Base-by-base conservation (phyloP, 2,113 vertebrate species). In the Macquaria australasica region DNA sequence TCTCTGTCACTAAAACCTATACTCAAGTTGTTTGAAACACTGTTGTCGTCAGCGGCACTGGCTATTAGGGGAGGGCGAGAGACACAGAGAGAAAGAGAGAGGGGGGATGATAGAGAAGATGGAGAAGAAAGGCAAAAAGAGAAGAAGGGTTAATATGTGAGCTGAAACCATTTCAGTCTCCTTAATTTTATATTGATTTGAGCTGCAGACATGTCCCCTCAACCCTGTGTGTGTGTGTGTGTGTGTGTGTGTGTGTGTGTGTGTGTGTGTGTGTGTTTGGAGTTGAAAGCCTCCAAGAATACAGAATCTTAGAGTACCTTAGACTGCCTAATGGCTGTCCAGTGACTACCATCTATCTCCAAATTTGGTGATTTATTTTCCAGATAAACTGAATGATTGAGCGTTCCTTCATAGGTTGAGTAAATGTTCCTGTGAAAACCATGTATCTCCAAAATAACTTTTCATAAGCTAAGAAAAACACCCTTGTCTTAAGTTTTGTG, bases 181-280 rank as follows among this genome's bases (percentile, higher is more conserved):
- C 94, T 95, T 95, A 95, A 95, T 95, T 95, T 95, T 95, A 62
- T 95, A 95, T 96, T 94, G 95, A 96, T 96, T 88, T 58, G 75
- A 91, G 88, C 83, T 69, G 81, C 71, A 87, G 87, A 83, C 80
- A 80, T 79, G 81, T 87, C 60, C 59, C 75, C 73, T 81, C 64
- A 75, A 58, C 51, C 45, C 7, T 10, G 25, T 60, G 51, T 67
- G 59, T 81, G 76, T 50, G 50, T 21, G 64, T 83, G 72, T 81
- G 72, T 76, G 84, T 84, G 75, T 77, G 20, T 60, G 81, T 56
- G 81, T 66, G 62, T 66, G 81, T 55, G 71, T 48, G 71, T 69
- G 43, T 63, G 56, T 20, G 43, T 72, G 34, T 78, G 58, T 56
- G 81, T 66, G 62, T 66, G 81, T 55, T 20, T 31, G 18, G 37